These are phyloP conservation scores for Lasioglossum marginatum DNA, from an alignment of 2,888 invertebrate species.

Conservation along the genomic window DNA sequence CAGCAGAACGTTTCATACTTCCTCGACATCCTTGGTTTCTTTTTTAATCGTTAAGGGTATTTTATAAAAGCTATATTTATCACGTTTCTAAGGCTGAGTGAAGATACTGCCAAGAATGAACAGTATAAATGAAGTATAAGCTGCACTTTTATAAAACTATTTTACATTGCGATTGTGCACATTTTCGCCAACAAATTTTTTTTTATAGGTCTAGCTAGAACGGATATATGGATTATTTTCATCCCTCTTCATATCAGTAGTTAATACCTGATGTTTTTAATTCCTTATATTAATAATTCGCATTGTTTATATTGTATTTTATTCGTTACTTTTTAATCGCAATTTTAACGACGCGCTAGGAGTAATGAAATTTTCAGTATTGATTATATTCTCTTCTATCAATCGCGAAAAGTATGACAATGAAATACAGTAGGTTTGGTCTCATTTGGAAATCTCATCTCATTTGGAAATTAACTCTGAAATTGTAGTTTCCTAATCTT, in stretches of 20 bases:
- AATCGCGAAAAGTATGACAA: slow-evolving; percentile 25
- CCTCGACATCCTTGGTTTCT: slow-evolving; percentile 71
- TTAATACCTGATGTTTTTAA: slow-evolving; percentile 53
- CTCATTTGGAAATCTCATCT: slow-evolving; percentile 1
- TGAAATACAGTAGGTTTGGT: slow-evolving; percentile 16
- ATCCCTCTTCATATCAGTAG: slow-evolving; percentile 55
- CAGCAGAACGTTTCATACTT: slow-evolving; percentile 63
- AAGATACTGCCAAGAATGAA: slow-evolving; percentile 75
- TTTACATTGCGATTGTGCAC: slow-evolving; percentile 63
- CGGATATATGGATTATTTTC: slow-evolving; percentile 52
- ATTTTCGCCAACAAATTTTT: slow-evolving; percentile 53
- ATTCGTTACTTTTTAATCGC: slow-evolving; percentile 39
- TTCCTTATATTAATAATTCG: slow-evolving; percentile 48
- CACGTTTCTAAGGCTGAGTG: slow-evolving; percentile 72
- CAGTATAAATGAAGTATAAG: slow-evolving; percentile 63
- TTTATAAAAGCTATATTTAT: slow-evolving; percentile 73
- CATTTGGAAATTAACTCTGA: slow-evolving; percentile 10
- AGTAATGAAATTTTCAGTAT: slow-evolving; percentile 51
- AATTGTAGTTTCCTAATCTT: slow-evolving; percentile 17
- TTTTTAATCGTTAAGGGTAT: slow-evolving; percentile 71
- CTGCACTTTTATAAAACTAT: slow-evolving; percentile 67
- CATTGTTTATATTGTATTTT: slow-evolving; percentile 56
- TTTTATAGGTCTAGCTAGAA: slow-evolving; percentile 52
- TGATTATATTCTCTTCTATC: slow-evolving; percentile 36
- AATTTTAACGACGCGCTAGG: slow-evolving; percentile 35